Evolutionary conservation across 2,888 invertebrate species (phyloP).

Genomic region (Chrysolina haemoptera): DNA sequence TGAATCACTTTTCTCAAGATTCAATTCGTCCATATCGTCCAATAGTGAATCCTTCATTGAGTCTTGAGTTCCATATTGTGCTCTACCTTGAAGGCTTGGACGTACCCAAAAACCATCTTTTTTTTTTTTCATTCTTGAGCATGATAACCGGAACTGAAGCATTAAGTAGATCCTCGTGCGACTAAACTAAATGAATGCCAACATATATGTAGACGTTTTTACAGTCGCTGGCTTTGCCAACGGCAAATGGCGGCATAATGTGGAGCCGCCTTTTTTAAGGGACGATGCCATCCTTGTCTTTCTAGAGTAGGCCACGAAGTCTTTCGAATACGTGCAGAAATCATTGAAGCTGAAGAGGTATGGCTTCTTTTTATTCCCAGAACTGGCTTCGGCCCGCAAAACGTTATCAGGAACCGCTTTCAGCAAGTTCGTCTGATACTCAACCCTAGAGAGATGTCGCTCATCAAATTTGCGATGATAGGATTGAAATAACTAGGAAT

Average conservation of each 20-base stretch:
- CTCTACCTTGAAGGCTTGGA: neutral
- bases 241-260: neutral
- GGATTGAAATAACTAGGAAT: no score
- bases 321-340: no score
- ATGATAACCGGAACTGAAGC: slow-evolving; percentile 4
- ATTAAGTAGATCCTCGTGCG: neutral
- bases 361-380: no score
- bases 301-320: no score
- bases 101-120: neutral
- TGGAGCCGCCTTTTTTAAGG: neutral
- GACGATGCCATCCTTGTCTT: no score
- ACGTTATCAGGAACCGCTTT: no score
- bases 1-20: neutral
- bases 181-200: neutral
- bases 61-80: neutral
- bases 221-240: neutral
- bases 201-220: slow-evolving; percentile 8
- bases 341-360: no score
- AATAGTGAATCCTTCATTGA: neutral
- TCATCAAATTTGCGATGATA: no score
- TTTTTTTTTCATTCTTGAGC: neutral
- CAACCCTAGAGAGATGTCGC: no score
- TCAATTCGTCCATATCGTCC: neutral
- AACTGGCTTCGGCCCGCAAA: no score
- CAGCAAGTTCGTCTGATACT: no score